Conservation (phyloP, 2,888 invertebrate species). For the Helleia helle region DNA sequence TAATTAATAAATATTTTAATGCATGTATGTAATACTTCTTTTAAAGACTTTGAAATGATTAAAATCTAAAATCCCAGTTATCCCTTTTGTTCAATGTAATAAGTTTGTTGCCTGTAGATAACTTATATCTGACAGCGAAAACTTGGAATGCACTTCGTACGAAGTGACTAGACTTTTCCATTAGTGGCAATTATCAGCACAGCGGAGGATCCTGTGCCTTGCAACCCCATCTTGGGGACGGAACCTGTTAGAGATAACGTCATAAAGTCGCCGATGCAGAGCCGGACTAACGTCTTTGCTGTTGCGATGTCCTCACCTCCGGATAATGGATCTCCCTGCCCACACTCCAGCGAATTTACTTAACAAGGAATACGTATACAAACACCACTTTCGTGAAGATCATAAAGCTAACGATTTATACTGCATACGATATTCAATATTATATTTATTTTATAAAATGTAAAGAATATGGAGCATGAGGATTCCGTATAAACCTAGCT, state of each 20-base stretch:
- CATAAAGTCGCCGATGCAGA: slow-evolving; percentile 67
- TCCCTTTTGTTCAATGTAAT: slow-evolving; percentile 25
- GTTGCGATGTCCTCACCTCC: slow-evolving; percentile 56
- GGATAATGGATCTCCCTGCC: slow-evolving; percentile 20
- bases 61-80: slow-evolving; percentile 14
- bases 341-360: slow-evolving; percentile 22
- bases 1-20: too few species aligned
- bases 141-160: slow-evolving; percentile 67
- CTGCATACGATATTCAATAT: too few species aligned
- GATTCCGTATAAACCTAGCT: too few species aligned
- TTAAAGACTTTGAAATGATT: slow-evolving; percentile 2
- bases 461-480: too few species aligned
- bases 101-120: slow-evolving; percentile 48
- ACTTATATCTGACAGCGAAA: slow-evolving; percentile 62
- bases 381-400: neutral
- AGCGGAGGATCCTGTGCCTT: slow-evolving; percentile 53
- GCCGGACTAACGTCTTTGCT: slow-evolving; percentile 69
- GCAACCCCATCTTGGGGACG: slow-evolving; percentile 44
- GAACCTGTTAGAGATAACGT: slow-evolving; percentile 72
- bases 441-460: too few species aligned
- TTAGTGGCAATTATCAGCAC: slow-evolving; percentile 71
- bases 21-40: too few species aligned
- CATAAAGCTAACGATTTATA: neutral
- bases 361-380: slow-evolving; percentile 15
- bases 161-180: slow-evolving; percentile 72